Evolutionary conservation across 2,113 vertebrate genomes (phyloP).

Genomic region (Coracopsis vasa): DNA sequence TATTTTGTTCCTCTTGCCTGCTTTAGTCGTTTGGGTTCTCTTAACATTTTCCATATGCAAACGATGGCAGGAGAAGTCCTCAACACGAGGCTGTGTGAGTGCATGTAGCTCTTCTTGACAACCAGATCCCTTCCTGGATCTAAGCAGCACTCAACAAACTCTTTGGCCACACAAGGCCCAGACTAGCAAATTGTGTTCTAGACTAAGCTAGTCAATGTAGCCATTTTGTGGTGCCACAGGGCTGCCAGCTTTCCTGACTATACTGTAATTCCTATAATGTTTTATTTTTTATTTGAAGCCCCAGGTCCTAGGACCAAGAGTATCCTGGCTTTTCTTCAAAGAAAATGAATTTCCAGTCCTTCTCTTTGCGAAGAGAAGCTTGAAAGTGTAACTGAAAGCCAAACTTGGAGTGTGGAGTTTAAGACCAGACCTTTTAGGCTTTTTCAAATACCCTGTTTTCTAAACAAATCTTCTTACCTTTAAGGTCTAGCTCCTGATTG

Average conservation of each 20-base stretch:
- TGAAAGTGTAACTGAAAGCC: neutral
- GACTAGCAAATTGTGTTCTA: neutral
- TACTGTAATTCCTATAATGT: neutral
- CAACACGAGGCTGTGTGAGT: neutral
- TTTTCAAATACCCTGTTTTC: neutral
- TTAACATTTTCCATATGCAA: conserved; percentile 23
- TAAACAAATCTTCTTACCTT: neutral
- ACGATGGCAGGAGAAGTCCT: neutral
- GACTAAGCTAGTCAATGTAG: neutral
- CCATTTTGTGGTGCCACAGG: accelerated
- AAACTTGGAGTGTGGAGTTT: neutral
- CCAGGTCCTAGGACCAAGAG: neutral
- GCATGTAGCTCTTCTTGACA: neutral
- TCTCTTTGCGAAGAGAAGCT: neutral
- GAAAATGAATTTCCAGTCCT: neutral
- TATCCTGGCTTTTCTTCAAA: neutral
- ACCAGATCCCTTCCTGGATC: neutral
- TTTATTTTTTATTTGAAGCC: neutral
- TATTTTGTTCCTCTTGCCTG: conserved; percentile 24
- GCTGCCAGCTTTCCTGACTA: neutral
- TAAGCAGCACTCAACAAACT: neutral
- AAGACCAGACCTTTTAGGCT: neutral
- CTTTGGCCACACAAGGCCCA: neutral
- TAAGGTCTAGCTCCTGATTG: neutral
- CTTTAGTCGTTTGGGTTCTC: neutral